phyloP scores from a whole-genome alignment of 2,113 vertebrate species.

The Tympanuchus pallidicinctus region DNA sequence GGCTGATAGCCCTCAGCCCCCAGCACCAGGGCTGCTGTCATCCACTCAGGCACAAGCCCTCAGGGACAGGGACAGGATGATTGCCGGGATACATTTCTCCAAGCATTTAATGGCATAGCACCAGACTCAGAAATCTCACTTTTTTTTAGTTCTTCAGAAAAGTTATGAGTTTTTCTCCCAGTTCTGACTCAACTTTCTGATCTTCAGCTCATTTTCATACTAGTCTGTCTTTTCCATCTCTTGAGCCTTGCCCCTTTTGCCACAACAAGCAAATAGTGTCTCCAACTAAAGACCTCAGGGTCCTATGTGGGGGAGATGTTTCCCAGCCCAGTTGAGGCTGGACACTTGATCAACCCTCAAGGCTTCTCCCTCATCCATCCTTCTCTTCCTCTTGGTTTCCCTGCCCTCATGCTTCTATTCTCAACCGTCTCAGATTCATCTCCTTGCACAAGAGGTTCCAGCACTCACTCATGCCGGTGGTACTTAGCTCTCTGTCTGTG shows the following conservation, averaged over 20 bases:
- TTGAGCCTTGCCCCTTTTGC: not conserved
- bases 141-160: not conserved
- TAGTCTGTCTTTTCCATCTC: not conserved
- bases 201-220: not conserved
- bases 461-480: rapidly evolving
- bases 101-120: not conserved
- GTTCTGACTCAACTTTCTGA: not conserved
- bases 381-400: not conserved
- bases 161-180: not conserved
- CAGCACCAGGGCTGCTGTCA: not conserved
- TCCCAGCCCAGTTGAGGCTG: not conserved
- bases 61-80: not conserved
- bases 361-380: rapidly evolving
- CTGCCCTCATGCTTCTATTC: not conserved
- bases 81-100: not conserved
- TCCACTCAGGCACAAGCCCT: not conserved
- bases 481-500: rapidly evolving
- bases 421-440: not conserved
- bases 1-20: not conserved
- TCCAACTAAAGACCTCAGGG: not conserved
- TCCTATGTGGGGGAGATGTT: not conserved
- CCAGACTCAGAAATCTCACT: not conserved
- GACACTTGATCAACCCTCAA: not conserved
- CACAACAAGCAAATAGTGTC: not conserved
- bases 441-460: not conserved